Conservation (phyloP, 2,888 invertebrate species). For the Lingula anatina region DNA sequence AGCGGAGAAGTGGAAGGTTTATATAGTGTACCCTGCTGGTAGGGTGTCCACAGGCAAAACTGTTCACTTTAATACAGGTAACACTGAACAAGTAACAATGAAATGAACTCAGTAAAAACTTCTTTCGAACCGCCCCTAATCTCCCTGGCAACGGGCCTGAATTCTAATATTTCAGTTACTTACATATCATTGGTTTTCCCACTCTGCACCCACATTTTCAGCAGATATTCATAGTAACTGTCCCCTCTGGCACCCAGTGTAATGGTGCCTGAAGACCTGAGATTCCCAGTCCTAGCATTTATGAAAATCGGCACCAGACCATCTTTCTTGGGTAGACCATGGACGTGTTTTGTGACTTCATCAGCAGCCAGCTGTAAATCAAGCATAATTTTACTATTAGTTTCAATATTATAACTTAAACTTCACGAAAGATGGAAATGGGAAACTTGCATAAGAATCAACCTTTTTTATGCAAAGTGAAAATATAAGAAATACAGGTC, state of each 20-base stretch:
- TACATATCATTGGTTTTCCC: slow-evolving; percentile 63
- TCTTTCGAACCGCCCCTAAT: neutral
- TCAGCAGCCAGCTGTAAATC: slow-evolving; percentile 67
- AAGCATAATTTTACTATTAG: neutral
- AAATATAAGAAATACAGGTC: too few species aligned
- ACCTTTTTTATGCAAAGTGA: too few species aligned
- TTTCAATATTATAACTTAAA: too few species aligned
- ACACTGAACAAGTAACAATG: slow-evolving; percentile 1
- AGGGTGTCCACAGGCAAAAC: too few species aligned
- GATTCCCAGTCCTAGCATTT: slow-evolving; percentile 86
- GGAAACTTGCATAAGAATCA: too few species aligned
- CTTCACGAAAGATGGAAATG: too few species aligned
- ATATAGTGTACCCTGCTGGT: too few species aligned
- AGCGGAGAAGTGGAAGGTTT: neutral
- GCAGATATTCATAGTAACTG: slow-evolving; percentile 95
- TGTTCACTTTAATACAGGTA: too few species aligned
- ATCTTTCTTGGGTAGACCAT: slow-evolving; percentile 63
- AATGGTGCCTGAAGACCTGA: slow-evolving; percentile 83
- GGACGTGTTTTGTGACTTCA: slow-evolving; percentile 73
- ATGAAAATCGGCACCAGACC: slow-evolving; percentile 98
- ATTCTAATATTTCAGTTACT: slow-evolving; percentile 8
- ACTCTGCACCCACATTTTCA: slow-evolving; percentile 98
- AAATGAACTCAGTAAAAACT: neutral
- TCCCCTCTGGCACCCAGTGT: slow-evolving; percentile 96
- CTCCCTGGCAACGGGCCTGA: neutral